Evolutionary conservation across 2,797 vertebrate species (phyloP), one percentile per base, ranked within the genome.

Genomic region (Xiphophorus birchmanni): DNA sequence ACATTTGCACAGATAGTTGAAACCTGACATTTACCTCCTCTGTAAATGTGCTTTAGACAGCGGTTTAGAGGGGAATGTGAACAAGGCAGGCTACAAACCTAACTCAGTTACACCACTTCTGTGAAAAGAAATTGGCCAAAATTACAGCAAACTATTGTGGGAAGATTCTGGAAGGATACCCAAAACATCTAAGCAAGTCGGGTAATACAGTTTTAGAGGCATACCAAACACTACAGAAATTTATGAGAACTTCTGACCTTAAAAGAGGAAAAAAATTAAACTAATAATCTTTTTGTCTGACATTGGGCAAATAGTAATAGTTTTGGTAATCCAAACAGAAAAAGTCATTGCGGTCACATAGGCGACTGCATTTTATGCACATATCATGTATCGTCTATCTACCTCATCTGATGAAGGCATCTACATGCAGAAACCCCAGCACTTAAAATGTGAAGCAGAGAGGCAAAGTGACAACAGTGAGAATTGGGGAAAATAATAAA

Each of bases 401-500:
- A 81, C 82, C 79, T 85, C 75, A 79, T 67, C 81, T 85, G 73
- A 88, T 60, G 76, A 75, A 79, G 78, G 47, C 0, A 7, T 75
- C 82, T 84, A 69, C 75, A 83, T 74, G 86, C 52, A n/a, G 72
- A 78, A 79, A 15, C 48, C 81, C 47, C 29, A 58, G 74, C n/a
- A 80, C 69, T 85, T 77, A 52, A 77, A 73, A 91, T 81, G 40
- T 40, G 18, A 86, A 84, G 83, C 12, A 69, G 37, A 82, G 69
- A 82, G 60, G 56, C 76, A 87, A 83, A 86, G 79, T 35, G 56
- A 78, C 81, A 90, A 85, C 77, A 88, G 80, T 37, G n/a, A 76
- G 63, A 82, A 76, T 86, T 86, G 81, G 81, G 71, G 87, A 84
- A 87, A 88, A 88, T 44, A 82, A 87, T 78, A 89, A 88, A 90